Conservation (phyloP, 2,888 invertebrate genomes). For the Odontothrips loti region DNA sequence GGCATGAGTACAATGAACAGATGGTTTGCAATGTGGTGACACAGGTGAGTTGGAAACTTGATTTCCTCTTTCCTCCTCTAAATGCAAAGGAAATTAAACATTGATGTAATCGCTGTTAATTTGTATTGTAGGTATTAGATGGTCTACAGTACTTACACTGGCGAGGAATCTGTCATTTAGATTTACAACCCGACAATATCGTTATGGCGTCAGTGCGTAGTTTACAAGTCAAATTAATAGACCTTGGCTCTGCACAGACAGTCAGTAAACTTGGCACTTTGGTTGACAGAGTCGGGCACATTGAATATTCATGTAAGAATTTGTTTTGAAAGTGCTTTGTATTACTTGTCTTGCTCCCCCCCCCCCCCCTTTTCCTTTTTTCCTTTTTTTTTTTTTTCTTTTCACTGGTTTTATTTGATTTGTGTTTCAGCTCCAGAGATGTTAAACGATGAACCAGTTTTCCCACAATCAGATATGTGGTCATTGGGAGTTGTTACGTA, state of each 20-base stretch:
- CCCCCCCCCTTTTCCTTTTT: no score
- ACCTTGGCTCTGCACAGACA: slow-evolving; percentile 82
- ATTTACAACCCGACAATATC: slow-evolving; percentile 92
- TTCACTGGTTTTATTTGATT: background rate
- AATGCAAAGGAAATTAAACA: background rate
- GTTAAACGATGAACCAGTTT: slow-evolving; percentile 78
- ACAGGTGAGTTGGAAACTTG: slow-evolving; percentile 53
- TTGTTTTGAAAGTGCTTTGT: background rate
- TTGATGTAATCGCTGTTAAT: background rate
- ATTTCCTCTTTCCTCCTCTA: background rate
- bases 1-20: slow-evolving; percentile 89
- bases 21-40: slow-evolving; percentile 80
- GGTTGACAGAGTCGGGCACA: slow-evolving; percentile 60
- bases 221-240: slow-evolving; percentile 83
- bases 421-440: slow-evolving; percentile 72
- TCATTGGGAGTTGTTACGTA: slow-evolving; percentile 88
- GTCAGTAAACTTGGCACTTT: slow-evolving; percentile 75
- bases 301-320: slow-evolving; percentile 65
- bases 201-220: slow-evolving; percentile 83
- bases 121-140: slow-evolving; percentile 60
- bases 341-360: background rate
- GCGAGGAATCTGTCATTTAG: slow-evolving; percentile 82
- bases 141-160: slow-evolving; percentile 93
- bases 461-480: slow-evolving; percentile 93
- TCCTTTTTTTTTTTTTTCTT: background rate